Conservation (phyloP, 2,113 vertebrate species). For the Hypocryptadius cinnamomeus region DNA sequence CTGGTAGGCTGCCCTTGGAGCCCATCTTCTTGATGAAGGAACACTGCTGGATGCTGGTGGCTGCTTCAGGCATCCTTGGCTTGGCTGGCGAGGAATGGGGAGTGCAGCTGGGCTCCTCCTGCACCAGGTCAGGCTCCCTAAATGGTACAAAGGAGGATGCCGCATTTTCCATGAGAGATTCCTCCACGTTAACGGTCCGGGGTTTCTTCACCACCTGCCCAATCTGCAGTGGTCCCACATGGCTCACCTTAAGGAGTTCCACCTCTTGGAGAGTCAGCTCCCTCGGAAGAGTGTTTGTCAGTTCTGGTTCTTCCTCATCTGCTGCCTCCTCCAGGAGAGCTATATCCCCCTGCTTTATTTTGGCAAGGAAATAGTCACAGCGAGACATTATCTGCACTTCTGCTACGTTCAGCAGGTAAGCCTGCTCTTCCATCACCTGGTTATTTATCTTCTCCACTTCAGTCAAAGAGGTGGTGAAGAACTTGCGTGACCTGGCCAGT, state of each 20-base stretch:
- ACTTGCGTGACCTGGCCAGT: constrained; percentile 81
- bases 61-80: constrained; percentile 60
- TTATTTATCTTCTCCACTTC: constrained; percentile 89
- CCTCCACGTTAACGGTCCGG: constrained; percentile 79
- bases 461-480: constrained; percentile 82
- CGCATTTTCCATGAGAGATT: constrained; percentile 67
- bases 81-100: constrained; percentile 78
- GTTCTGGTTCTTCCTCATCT: constrained; percentile 83
- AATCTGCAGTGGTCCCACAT: constrained; percentile 78
- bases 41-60: constrained; percentile 77
- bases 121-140: constrained; percentile 76
- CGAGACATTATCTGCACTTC: constrained; percentile 93
- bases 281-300: constrained; percentile 76
- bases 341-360: constrained; percentile 88
- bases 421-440: constrained; percentile 89
- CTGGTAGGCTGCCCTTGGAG: constrained; percentile 86
- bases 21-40: constrained; percentile 96
- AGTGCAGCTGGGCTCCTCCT: constrained; percentile 69
- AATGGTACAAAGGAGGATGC: constrained; percentile 54
- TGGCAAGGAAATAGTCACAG: constrained; percentile 92
- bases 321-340: constrained; percentile 83
- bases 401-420: constrained; percentile 88
- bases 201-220: constrained; percentile 84
- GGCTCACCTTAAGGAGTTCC: constrained; percentile 82
- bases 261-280: constrained; percentile 88